Evolutionary conservation across 2,888 invertebrate genomes (phyloP), one percentile per base, ranked within the genome.

Genomic region (Yponomeuta evonymella): DNA sequence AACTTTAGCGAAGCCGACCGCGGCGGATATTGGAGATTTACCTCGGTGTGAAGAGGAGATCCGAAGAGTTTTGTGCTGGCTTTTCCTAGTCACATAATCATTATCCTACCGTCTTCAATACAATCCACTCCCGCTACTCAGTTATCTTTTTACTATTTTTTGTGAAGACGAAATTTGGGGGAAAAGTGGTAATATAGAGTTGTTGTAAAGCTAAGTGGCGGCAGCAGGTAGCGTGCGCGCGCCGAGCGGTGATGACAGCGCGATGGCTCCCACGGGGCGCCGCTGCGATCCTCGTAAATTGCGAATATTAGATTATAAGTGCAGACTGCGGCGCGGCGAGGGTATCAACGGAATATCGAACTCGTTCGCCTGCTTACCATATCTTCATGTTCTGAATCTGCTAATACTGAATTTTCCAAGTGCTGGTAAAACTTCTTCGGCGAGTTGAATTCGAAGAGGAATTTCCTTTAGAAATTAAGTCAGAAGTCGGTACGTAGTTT

Each of bases 241-340:
- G 48, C 64, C 30, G 77, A 74, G 80, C 81, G 82, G 84, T 84
- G 91, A 88, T 89, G 90, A 90, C 90, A 90, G 90, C 82, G 80
- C 83, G 85, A 90, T 81, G 82, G 83, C 82, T 88, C 90, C 90
- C 90, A 74, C 78, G 88, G 90, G 79, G 83, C 84, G 80, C 83
- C 85, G 81, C 83, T 81, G 86, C 86, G 89, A 89, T 88, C 89
- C 90, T 87, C 89, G 89, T 90, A 90, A 90, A 91, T 91, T 91
- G 89, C 88, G 88, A 90, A 90, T 91, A 91, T 91, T 91, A 91
- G 90, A 91, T 91, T 90, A 91, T 90, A 90, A 91, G 90, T 89
- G 87, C 88, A 87, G 86, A 84, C 83, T 87, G 90, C 86, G 88
- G 88, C 82, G 80, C 69, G 63, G 70, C 69, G 74, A 83, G 84